Conservation (phyloP, 1,140 invertebrate species). For the Gonioctena quinquepunctata region DNA sequence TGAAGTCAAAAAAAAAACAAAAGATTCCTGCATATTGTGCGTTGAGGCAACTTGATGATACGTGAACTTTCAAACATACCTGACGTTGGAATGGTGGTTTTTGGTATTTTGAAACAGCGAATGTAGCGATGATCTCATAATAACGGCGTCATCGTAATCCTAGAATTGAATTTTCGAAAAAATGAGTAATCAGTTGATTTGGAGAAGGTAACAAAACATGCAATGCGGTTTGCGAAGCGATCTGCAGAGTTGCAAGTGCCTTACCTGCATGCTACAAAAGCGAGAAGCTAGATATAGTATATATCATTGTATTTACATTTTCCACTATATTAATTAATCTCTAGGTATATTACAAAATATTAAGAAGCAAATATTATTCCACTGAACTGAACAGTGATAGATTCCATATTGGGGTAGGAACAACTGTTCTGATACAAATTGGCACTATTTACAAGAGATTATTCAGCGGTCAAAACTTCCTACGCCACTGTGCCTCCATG, state of each 20-base stretch:
- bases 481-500: too few relatives aligned
- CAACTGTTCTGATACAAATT: background rate
- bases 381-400: background rate
- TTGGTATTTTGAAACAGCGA: constrained; percentile 42
- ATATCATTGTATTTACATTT: background rate
- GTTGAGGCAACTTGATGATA: too few relatives aligned
- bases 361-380: too few relatives aligned
- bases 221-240: background rate
- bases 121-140: constrained; percentile 42
- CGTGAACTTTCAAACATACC: too few relatives aligned
- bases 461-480: too few relatives aligned
- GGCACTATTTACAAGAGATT: background rate
- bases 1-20: too few relatives aligned
- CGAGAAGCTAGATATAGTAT: constrained; percentile 1
- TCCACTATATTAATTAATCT: background rate
- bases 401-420: background rate
- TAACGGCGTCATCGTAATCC: constrained; percentile 42
- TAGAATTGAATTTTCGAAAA: constrained; percentile 26
- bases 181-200: constrained; percentile 8
- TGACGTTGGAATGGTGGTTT: constrained; percentile 33
- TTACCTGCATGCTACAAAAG: constrained; percentile 37
- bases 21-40: too few relatives aligned
- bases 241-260: constrained; percentile 3
- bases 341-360: too few relatives aligned
- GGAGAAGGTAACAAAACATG: background rate